These are phyloP conservation scores for Papilio protenor DNA, from an alignment of 2,888 invertebrate genomes.

Conservation along the genomic window DNA sequence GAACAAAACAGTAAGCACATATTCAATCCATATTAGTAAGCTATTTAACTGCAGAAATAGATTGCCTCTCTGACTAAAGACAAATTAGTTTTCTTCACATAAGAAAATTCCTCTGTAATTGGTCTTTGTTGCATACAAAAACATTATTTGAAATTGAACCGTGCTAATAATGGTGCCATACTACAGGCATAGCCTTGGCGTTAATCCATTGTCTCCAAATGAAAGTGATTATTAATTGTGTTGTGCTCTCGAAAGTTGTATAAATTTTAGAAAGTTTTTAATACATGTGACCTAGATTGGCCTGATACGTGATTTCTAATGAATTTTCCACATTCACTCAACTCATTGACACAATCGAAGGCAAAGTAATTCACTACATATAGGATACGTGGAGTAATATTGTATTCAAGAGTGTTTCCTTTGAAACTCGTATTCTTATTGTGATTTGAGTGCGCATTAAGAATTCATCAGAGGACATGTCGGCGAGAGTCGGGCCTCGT, in stretches of 20 bases:
- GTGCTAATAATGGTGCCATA: background rate
- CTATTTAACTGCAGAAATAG: background rate
- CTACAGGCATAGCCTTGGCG: background rate
- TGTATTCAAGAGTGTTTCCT: constrained; percentile 58
- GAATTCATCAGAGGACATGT: constrained; percentile 69
- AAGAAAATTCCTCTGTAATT: too few relatives aligned
- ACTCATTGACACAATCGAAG: constrained; percentile 29
- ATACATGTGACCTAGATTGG: background rate
- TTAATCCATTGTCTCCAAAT: background rate
- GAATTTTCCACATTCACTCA: background rate
- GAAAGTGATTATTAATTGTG: background rate
- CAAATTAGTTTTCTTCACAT: too few relatives aligned
- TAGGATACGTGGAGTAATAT: constrained; percentile 39
- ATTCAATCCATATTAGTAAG: background rate
- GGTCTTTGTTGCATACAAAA: too few relatives aligned
- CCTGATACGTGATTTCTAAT: background rate
- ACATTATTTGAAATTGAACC: too few relatives aligned
- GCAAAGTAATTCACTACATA: constrained; percentile 28
- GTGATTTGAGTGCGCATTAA: constrained; percentile 75
- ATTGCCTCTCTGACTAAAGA: too few relatives aligned
- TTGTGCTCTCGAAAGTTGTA: background rate
- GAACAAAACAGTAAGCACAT: background rate
- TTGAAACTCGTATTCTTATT: constrained; percentile 71
- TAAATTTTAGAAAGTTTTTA: background rate
- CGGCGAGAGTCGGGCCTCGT: constrained; percentile 48